Percentiles rank a stretch among this genome's conserved stretches.
Evolutionary conservation across 35 echinoderm and acorn worm species (phyloP).

Genomic region (Stichopus chloronotus): DNA sequence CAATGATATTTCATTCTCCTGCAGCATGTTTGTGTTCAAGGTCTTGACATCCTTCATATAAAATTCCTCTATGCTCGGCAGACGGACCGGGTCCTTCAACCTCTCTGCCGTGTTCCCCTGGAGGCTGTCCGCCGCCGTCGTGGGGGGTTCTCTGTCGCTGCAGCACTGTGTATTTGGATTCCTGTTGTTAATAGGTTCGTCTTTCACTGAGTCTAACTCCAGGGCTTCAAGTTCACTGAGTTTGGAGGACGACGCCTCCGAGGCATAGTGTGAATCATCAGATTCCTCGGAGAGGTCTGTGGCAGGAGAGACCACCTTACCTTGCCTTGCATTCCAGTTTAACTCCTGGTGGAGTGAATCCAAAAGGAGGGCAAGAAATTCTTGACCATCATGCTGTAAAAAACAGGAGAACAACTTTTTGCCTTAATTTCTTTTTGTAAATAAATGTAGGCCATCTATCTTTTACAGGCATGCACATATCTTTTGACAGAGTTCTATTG

Average conservation of each 20-base stretch:
- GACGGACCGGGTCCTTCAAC: slow-evolving; percentile 47
- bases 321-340: slow-evolving; percentile 70
- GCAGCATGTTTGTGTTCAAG: slow-evolving; percentile 94
- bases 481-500: too few species aligned
- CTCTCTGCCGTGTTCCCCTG: background rate
- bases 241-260: slow-evolving; percentile 92
- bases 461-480: too few species aligned
- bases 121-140: background rate
- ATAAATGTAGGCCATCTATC: too few species aligned
- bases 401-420: background rate
- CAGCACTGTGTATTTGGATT: background rate
- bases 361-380: slow-evolving; percentile 93
- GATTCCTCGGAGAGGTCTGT: slow-evolving; percentile 91
- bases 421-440: too few species aligned
- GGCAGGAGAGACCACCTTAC: slow-evolving; percentile 72
- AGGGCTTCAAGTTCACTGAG: slow-evolving; percentile 89
- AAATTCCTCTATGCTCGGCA: slow-evolving; percentile 94
- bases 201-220: slow-evolving; percentile 86
- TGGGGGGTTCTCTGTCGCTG: slow-evolving; percentile 16
- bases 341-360: slow-evolving; percentile 94
- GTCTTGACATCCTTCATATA: slow-evolving; percentile 99
- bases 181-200: slow-evolving; percentile 64
- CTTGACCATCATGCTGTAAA: slow-evolving; percentile 96
- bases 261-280: slow-evolving; percentile 91
- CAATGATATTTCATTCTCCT: slow-evolving; percentile 74